These are phyloP conservation scores for Lagenorhynchus albirostris DNA, from an alignment of 2,113 vertebrate genomes.

Conservation along the genomic window DNA sequence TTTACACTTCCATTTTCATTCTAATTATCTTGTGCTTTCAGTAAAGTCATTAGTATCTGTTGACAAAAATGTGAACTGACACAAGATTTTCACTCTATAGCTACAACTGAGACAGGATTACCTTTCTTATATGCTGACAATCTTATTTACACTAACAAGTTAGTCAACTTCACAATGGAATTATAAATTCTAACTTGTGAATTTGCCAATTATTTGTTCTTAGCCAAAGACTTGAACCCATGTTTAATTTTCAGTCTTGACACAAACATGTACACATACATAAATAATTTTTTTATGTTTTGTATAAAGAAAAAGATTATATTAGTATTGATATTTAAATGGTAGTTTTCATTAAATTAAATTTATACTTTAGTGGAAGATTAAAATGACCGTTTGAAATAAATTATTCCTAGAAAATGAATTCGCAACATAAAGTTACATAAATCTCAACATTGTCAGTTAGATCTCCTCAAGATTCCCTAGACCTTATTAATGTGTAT, in stretches of 20 bases:
- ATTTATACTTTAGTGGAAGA: not conserved
- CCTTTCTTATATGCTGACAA: not conserved
- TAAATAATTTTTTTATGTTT: not conserved
- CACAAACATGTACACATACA: not conserved
- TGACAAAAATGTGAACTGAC: conserved; percentile 35
- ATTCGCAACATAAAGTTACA: not conserved
- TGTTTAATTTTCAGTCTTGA: conserved; percentile 25
- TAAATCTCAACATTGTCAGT: not conserved
- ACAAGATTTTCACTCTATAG: conserved; percentile 10
- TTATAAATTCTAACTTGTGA: conserved; percentile 31
- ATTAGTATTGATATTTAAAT: not conserved
- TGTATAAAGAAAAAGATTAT: conserved; percentile 23
- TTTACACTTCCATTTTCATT: not conserved
- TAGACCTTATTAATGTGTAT: not conserved
- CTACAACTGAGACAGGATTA: not conserved
- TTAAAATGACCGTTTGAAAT: conserved; percentile 8
- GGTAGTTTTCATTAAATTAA: not conserved
- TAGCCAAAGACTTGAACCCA: not conserved
- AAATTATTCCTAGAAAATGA: conserved; percentile 23
- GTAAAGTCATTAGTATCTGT: not conserved
- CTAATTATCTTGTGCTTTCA: conserved; percentile 9
- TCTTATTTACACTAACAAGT: not conserved
- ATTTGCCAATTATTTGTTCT: not conserved
- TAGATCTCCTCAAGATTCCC: not conserved
- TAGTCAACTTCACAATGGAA: not conserved